Base-by-base conservation (phyloP, 2,888 invertebrate species). In the Ennomos fuscantarius region DNA sequence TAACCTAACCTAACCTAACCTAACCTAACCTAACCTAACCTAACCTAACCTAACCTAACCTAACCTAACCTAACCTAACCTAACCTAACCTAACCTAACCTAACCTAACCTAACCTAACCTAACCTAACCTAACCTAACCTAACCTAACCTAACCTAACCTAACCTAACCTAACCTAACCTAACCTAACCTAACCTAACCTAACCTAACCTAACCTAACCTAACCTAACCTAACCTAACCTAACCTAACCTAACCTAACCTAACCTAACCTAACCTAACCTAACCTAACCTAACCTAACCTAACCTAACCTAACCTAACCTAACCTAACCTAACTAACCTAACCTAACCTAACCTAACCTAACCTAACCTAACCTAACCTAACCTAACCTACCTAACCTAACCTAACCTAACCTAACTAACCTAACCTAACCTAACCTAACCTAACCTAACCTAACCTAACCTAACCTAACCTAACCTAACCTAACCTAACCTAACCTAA, bases 1-100 rank as follows among this genome's bases (percentile, higher is more conserved):
- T 58, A 62, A 62, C 62, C 55, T 58, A 62, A 62, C 62, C 57
- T 62, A 58, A 62, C 62, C 52, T 59, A 55, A 53, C 55, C 50
- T 51, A 51, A 56, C 56, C 45, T 62, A 59, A 58, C 62, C 58
- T 58, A 62, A 62, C 59, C 58, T 55, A 58, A 58, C 55, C 54
- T 48, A 55, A 57, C 47, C 48, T 47, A 53, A 55, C 51, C 55
- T 50, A 55, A 53, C 53, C 52, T 54, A 53, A 59, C 55, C 56
- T 55, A 63, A 60, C 57, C 54, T 51, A 54, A 54, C 50, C 46
- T 53, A 53, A 58, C 53, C 55, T 55, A 60, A 55, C 60, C 55
- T 55, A 60, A 52, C 60, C 47, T 54, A 59, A 59, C 50, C 54
- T 59, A 59, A 54, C 59, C 54, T 59, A 59, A 54, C 58, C 53